These are phyloP conservation scores for Platysternon megacephalum DNA, from an alignment of 2,113 vertebrate genomes.

Conservation along the genomic window DNA sequence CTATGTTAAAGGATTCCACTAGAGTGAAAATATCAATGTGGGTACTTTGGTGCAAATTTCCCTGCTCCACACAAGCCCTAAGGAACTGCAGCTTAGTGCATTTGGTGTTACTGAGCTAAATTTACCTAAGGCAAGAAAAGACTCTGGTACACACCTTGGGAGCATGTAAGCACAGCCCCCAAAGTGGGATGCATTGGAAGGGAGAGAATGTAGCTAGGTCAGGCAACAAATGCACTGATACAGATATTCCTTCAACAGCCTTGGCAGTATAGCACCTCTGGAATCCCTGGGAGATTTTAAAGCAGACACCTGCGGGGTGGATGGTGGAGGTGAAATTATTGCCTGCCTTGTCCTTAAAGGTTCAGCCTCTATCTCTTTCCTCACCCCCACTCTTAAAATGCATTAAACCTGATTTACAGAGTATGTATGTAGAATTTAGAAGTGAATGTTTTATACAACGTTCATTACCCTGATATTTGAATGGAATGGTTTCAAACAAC, in stretches of 20 bases:
- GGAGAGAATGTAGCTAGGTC: background rate
- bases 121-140: fast-evolving
- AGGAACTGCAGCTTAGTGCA: background rate
- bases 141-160: background rate
- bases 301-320: background rate
- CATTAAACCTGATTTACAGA: background rate
- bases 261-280: background rate
- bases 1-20: background rate
- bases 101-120: background rate
- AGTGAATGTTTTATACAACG: background rate
- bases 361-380: background rate
- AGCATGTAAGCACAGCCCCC: background rate
- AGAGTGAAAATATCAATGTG: background rate
- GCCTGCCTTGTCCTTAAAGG: background rate
- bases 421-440: background rate
- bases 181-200: fast-evolving
- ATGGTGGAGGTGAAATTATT: background rate
- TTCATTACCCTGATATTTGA: background rate
- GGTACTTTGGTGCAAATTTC: background rate
- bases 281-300: background rate
- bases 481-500: background rate
- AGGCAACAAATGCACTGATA: background rate
- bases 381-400: background rate
- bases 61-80: background rate
- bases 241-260: background rate